Percentiles rank a stretch among this genome's conserved stretches.
Conservation (phyloP, 1,140 invertebrate species). For the Xylocopa sonorina region DNA sequence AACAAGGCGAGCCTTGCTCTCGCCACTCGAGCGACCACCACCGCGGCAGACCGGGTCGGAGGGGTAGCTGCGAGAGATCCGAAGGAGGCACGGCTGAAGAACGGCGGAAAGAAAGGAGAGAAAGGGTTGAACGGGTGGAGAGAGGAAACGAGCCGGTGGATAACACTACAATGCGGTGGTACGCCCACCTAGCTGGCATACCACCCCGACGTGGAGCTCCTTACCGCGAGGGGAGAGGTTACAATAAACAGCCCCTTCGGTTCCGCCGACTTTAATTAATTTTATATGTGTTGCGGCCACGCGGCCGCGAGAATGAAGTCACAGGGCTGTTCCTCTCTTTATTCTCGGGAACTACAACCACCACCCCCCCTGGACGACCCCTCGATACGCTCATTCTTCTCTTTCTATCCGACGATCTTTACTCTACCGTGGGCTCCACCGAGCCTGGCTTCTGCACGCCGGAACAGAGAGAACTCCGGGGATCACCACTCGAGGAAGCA, state of each 20-base stretch:
- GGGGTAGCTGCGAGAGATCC: conserved; percentile 21
- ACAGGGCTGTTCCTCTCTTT: conserved; percentile 42
- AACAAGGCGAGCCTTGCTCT: conserved; percentile 74
- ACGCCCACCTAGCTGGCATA: conserved; percentile 20
- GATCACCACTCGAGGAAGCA: conserved; percentile 66
- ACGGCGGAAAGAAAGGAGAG: conserved; percentile 4
- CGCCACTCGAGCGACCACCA: conserved; percentile 69
- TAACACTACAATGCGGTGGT: conserved; percentile 64
- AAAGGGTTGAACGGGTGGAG: not conserved
- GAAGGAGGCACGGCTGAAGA: conserved; percentile 32
- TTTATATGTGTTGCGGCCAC: conserved; percentile 70
- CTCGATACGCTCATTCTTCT: conserved; percentile 10
- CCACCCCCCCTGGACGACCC: not conserved
- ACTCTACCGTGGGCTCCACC: conserved; percentile 21
- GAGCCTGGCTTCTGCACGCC: not conserved
- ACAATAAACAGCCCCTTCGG: conserved; percentile 64
- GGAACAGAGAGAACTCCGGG: conserved; percentile 26
- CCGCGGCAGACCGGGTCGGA: conserved; percentile 1
- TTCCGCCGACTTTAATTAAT: conserved; percentile 79
- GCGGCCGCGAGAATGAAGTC: conserved; percentile 66
- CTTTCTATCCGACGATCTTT: conserved; percentile 3
- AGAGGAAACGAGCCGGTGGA: conserved; percentile 15
- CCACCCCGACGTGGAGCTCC: not conserved
- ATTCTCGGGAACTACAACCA: conserved; percentile 20
- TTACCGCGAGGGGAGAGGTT: conserved; percentile 35